Percentiles rank a stretch among this genome's conserved stretches.
These are phyloP conservation scores for Thaleichthys pacificus DNA, from an alignment of 2,797 vertebrate species.

Conservation along the genomic window DNA sequence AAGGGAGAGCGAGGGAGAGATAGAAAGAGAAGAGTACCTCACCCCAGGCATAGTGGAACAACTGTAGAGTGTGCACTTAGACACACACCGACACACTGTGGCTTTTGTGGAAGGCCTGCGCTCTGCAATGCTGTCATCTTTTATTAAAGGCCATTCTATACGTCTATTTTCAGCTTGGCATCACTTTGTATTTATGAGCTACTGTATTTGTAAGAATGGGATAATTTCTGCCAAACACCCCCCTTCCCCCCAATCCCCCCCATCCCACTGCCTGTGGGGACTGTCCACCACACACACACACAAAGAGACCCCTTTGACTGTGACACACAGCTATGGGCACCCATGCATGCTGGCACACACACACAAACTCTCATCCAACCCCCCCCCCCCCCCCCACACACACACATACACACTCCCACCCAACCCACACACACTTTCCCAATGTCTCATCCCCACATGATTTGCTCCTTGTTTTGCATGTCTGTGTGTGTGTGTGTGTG, in stretches of 20 bases:
- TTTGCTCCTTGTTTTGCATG: too few species aligned
- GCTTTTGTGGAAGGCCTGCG: conserved; percentile 35
- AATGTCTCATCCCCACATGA: not conserved
- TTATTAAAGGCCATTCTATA: conserved; percentile 55
- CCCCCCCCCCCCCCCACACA: not conserved
- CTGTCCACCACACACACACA: not conserved
- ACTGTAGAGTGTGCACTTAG: not conserved
- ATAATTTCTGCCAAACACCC: conserved; percentile 48
- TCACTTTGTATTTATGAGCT: conserved; percentile 51
- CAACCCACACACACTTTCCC: not conserved
- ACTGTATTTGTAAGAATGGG: conserved; percentile 47
- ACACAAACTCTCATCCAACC: not conserved
- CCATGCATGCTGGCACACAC: conserved; percentile 16
- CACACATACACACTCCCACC: not conserved
- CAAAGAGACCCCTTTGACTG: not conserved
- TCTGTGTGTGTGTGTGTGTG: too few species aligned
- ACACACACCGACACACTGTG: conserved; percentile 3
- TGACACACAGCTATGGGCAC: not conserved
- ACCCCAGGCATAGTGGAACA: not conserved
- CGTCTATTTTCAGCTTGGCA: conserved; percentile 59
- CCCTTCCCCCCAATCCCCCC: conserved; percentile 17
- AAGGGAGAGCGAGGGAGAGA: too few species aligned
- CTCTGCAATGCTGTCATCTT: conserved; percentile 51
- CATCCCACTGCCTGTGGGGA: conserved; percentile 22
- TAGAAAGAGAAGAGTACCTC: not conserved